Percentiles rank a stretch among this genome's conserved stretches.
Evolutionary conservation across 1,140 invertebrate species (phyloP).

Genomic region (Drosophila nannoptera): DNA sequence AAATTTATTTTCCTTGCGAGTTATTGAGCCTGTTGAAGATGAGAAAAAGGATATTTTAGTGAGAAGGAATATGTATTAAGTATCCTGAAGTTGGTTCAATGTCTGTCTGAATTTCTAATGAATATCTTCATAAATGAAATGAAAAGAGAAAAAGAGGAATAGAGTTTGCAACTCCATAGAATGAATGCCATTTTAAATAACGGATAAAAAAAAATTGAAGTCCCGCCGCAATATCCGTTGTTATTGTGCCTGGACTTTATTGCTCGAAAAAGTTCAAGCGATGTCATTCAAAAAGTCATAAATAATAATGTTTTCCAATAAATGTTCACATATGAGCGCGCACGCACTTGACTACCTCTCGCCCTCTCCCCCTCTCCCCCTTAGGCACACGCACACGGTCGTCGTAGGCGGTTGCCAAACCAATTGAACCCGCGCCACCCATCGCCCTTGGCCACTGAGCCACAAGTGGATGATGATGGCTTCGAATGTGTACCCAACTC

Average conservation of each 20-base stretch:
- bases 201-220: slow-evolving; percentile 6
- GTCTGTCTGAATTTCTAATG: slow-evolving; percentile 44
- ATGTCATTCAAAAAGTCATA: slow-evolving; percentile 78
- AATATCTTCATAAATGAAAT: slow-evolving; percentile 52
- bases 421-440: slow-evolving; percentile 43
- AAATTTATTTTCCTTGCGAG: slow-evolving; percentile 26
- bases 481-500: slow-evolving; percentile 19
- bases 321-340: slow-evolving; percentile 78
- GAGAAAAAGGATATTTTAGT: slow-evolving; percentile 3
- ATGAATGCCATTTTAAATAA: slow-evolving; percentile 42
- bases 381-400: slow-evolving; percentile 4
- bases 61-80: no score
- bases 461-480: slow-evolving; percentile 40
- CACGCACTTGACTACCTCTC: slow-evolving; percentile 46
- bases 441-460: slow-evolving; percentile 18
- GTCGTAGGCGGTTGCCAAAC: slow-evolving; percentile 15
- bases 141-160: slow-evolving; percentile 33
- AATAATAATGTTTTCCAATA: slow-evolving; percentile 79
- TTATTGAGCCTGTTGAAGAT: background rate
- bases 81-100: background rate
- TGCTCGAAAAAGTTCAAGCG: slow-evolving; percentile 76
- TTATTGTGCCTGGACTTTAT: slow-evolving; percentile 68
- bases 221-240: slow-evolving; percentile 39
- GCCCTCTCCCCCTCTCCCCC: slow-evolving; percentile 5
- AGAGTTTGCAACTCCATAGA: slow-evolving; percentile 33